Percentiles rank a stretch among this genome's conserved stretches.
Evolutionary conservation across 2,888 invertebrate genomes (phyloP).

Genomic region (Himalopsyche kuldschensis): DNA sequence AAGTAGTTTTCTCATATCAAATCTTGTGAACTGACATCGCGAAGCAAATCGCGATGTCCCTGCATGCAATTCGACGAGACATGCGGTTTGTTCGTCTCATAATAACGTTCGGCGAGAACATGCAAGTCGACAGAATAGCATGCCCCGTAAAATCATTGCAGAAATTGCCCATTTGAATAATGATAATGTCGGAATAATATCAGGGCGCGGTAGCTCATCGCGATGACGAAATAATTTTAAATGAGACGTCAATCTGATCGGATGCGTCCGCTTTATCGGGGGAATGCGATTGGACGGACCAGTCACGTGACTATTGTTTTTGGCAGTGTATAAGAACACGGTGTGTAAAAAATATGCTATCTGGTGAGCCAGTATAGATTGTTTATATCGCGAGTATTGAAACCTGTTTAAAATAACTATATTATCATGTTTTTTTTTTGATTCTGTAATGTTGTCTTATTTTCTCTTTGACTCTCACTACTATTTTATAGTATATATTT

Average conservation of each 20-base stretch:
- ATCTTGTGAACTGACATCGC: too few species aligned
- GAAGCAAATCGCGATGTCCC: background rate
- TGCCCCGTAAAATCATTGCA: constrained; percentile 6
- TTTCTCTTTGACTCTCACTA: too few species aligned
- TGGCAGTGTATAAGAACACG: background rate
- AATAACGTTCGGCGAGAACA: background rate
- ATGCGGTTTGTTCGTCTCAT: too few species aligned
- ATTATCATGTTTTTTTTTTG: too few species aligned
- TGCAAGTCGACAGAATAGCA: constrained; percentile 10
- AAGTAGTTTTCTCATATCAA: too few species aligned
- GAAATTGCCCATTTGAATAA: constrained; percentile 27
- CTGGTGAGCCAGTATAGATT: too few species aligned
- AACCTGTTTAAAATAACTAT: too few species aligned
- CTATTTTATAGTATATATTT: too few species aligned
- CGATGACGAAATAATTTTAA: constrained; percentile 13
- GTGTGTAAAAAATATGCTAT: background rate
- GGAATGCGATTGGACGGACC: background rate
- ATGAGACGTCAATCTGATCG: constrained; percentile 12
- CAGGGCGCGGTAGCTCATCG: background rate
- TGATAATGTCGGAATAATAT: constrained; percentile 11
- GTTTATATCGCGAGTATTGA: too few species aligned
- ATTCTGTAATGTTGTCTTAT: too few species aligned
- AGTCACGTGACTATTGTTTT: constrained; percentile 9
- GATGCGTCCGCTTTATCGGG: background rate
- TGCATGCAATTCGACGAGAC: background rate